Evolutionary conservation across 2,113 vertebrate species (phyloP).

Genomic region (Pandion haliaetus): DNA sequence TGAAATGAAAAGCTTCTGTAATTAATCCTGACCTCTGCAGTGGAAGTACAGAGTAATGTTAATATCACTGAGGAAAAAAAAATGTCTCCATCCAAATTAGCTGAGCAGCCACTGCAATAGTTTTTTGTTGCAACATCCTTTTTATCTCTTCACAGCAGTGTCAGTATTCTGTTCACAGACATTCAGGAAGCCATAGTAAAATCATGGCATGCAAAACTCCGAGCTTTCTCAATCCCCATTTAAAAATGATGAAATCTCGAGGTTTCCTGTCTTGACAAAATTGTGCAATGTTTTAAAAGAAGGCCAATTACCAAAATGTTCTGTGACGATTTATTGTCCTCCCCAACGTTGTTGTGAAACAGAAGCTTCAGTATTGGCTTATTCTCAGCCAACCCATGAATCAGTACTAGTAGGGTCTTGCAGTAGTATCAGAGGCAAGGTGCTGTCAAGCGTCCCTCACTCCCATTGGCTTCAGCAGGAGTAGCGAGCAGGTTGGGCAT

Average conservation of each 20-base stretch:
- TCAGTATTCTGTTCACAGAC: not conserved
- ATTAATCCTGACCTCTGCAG: not conserved
- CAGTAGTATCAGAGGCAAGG: not conserved
- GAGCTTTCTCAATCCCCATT: conserved; percentile 5
- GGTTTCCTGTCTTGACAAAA: conserved; percentile 18
- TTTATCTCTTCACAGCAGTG: conserved; percentile 24
- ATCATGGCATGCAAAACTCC: not conserved
- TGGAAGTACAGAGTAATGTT: not conserved
- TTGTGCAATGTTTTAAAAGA: conserved; percentile 12
- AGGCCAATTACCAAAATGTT: not conserved
- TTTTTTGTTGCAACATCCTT: conserved; percentile 39
- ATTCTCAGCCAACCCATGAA: not conserved
- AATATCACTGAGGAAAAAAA: not conserved
- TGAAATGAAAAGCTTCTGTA: not conserved
- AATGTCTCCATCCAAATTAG: not conserved
- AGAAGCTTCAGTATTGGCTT: not conserved
- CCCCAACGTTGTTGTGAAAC: not conserved
- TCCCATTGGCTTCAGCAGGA: not conserved
- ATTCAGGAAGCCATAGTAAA: conserved; percentile 3
- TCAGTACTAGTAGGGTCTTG: not conserved
- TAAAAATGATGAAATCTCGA: not conserved
- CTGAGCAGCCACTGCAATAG: not conserved
- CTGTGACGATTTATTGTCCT: not conserved
- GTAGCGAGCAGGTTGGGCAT: not conserved
- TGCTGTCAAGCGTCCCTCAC: not conserved